Base-by-base conservation (phyloP, 2,888 invertebrate genomes). In the Charanyca ferruginea region DNA sequence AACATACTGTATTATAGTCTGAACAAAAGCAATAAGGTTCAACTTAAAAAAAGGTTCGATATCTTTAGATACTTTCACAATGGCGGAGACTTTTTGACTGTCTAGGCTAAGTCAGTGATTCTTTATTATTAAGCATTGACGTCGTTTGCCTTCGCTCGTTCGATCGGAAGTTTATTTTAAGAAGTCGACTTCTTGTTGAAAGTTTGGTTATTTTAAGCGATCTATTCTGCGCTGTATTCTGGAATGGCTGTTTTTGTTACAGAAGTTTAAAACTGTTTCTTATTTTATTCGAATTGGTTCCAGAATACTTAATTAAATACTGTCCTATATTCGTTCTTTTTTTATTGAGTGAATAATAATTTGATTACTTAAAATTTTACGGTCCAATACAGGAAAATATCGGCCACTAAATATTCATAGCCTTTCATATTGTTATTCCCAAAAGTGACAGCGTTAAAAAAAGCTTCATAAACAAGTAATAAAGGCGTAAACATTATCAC, bases 111-210 rank as follows among this genome's bases (percentile, higher is more conserved):
- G 55, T 74, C 71, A 25, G 64, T 74, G 61, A 69, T 67, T 67
- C 64, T 73, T 80, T 67, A 81, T 74, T 77, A 74, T 81, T 77
- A 67, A 67, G 23, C 62, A 73, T 59, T 49, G 76, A 71, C 57
- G 62, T 70, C 58, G 68, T 67, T 62, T 65, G 52, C 57, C 35
- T 41, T 41, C 61, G 41, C 41, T 48, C 57, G 53, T 45, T 65
- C 41, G 57, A 60, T 48, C 47, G 32, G 23, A 76, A 76, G 64
- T 70, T 75, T 62, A 66, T 72, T 72, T 68, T 55, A 66, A 62
- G 66, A 66, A 66, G 68, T 64, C 45, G 63, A 35, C 32, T 59
- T 67, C 48, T 65, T 47, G 41, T 68, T 71, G 52, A 60, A 77
- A 72, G 72, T 65, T 73, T 32, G 32, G 64, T 68, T 79, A 73